Percentiles rank a stretch among this genome's conserved stretches.
phyloP scores from a whole-genome alignment of 2,113 vertebrate genomes.

The Lucifuga dentata region DNA sequence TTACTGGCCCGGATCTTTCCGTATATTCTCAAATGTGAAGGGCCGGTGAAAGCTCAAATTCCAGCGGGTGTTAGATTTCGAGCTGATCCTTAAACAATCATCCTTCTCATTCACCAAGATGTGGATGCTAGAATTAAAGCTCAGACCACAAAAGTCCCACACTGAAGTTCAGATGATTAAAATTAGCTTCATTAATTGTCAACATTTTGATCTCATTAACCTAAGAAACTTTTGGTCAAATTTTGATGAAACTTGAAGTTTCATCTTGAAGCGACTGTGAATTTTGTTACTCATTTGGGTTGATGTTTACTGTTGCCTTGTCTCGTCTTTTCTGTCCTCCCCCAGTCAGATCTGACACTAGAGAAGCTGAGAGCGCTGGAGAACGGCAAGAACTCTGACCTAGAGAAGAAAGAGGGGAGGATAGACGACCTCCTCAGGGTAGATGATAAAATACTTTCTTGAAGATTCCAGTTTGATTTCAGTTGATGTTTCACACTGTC shows the following conservation, averaged over 20 bases:
- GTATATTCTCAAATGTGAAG: not conserved
- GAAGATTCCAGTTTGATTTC: too few species aligned
- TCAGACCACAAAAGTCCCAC: constrained; percentile 9
- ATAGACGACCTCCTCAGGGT: constrained; percentile 97
- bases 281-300: not conserved
- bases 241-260: constrained; percentile 34
- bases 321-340: constrained; percentile 27
- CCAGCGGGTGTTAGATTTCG: too few species aligned
- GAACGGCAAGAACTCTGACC: constrained; percentile 94
- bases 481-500: too few species aligned
- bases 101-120: too few species aligned
- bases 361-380: constrained; percentile 95
- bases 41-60: too few species aligned
- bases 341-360: constrained; percentile 94
- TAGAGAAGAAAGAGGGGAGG: constrained; percentile 96
- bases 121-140: constrained; percentile 19
- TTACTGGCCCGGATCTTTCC: not conserved
- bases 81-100: too few species aligned
- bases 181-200: constrained; percentile 41
- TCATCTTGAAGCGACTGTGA: not conserved
- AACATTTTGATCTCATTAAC: not conserved
- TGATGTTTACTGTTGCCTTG: constrained; percentile 1
- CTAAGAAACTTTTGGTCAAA: not conserved
- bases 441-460: constrained; percentile 40
- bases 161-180: not conserved